These are phyloP conservation scores for Cairina moschata DNA, from an alignment of 2,113 vertebrate genomes.

Conservation along the genomic window DNA sequence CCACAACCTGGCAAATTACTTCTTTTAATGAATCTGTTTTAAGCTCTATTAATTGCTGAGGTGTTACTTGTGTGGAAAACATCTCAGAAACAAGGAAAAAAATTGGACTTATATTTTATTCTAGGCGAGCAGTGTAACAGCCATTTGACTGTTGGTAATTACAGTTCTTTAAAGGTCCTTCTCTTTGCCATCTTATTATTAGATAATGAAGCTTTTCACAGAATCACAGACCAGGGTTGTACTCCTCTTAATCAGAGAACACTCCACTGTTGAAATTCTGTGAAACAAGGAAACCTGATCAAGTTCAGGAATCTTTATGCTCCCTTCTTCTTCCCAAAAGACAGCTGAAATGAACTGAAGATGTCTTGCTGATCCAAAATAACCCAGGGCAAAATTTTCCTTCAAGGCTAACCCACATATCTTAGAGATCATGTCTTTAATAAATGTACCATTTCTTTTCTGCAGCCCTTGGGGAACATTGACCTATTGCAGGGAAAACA, in stretches of 20 bases:
- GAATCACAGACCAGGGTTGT: neutral
- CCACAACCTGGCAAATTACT: neutral
- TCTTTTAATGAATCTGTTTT: neutral
- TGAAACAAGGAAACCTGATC: neutral
- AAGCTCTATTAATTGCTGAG: neutral
- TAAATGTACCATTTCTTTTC: neutral
- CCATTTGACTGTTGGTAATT: neutral
- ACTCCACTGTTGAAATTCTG: neutral
- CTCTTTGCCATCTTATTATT: neutral
- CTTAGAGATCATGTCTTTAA: neutral
- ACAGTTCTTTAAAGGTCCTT: neutral
- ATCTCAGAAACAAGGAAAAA: neutral
- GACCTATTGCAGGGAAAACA: fast-evolving
- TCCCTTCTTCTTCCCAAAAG: neutral
- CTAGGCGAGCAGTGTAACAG: neutral
- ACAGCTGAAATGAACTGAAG: neutral
- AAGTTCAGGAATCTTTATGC: neutral
- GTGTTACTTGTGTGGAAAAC: neutral
- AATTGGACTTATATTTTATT: neutral
- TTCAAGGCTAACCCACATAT: neutral
- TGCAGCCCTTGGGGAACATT: neutral
- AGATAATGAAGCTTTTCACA: neutral
- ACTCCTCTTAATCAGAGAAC: neutral
- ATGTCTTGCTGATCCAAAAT: neutral
- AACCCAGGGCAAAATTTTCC: neutral